Evolutionary conservation across 2,888 invertebrate species (phyloP).

Genomic region (Macrophya annulata): DNA sequence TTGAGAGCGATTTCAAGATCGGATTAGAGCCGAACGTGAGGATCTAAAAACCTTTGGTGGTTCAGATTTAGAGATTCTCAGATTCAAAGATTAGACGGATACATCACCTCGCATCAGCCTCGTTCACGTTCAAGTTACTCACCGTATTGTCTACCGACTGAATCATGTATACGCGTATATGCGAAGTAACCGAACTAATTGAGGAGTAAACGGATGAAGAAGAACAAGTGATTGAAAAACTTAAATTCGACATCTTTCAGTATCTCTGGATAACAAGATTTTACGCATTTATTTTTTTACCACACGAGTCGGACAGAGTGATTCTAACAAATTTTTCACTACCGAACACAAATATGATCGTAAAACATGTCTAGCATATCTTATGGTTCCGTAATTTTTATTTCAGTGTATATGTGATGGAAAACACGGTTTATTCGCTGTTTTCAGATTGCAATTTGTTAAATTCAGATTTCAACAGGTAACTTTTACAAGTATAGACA

Average conservation of each 20-base stretch:
- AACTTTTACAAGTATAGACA: background rate
- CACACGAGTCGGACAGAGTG: background rate
- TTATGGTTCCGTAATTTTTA: too few species aligned
- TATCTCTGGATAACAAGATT: too few species aligned
- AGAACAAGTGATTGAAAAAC: background rate
- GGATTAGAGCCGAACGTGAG: slow-evolving; percentile 3
- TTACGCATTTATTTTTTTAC: background rate
- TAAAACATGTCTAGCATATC: background rate
- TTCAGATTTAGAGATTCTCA: slow-evolving; percentile 7
- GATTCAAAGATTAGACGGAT: slow-evolving; percentile 21
- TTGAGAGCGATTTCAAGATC: slow-evolving; percentile 22
- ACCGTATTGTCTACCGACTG: background rate
- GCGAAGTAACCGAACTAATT: background rate
- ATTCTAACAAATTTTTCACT: background rate
- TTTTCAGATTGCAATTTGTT: too few species aligned
- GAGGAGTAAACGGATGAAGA: background rate
- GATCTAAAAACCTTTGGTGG: slow-evolving; percentile 27
- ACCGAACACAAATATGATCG: background rate
- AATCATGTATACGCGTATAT: background rate
- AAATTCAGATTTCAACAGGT: background rate
- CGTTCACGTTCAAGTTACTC: slow-evolving; percentile 6
- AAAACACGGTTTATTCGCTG: too few species aligned
- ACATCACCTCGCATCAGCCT: slow-evolving; percentile 18
- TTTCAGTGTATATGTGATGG: too few species aligned
- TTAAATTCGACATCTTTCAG: too few species aligned